Evolutionary conservation across 2,888 invertebrate species (phyloP), one percentile per base, ranked within the genome.

Genomic region (Athrips mouffetella): DNA sequence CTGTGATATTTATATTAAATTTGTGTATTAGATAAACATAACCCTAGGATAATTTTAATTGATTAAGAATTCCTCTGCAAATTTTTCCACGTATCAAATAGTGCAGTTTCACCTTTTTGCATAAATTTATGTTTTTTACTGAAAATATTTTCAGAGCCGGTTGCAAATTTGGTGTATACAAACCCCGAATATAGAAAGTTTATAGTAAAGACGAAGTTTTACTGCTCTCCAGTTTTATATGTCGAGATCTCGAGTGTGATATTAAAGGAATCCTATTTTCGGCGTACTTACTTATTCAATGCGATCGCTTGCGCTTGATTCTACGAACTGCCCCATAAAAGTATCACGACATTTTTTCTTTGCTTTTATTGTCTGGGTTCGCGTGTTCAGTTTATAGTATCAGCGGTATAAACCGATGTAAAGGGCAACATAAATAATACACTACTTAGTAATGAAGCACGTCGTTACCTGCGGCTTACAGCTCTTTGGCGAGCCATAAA

Each of bases 1-100:
- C 87, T 88, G 87, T 88, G 87, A 88, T 88, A 88, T 85, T 87
- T 86, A 86, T 86, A 83, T 84, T 84, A 70, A 77, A 85, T 80
- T 82, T 76, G 79, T 84, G 84, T 84, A 83, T 80, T 85, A 85
- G 83, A 70, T 76, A 67, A 79, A 76, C 76, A 69, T 84, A 81
- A 76, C 60, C 73, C 53, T 73, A 80, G 74, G 52, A 49, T 65
- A 66, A 62, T 55, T 57, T 37, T 20, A 37, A 57, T n/a, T n/a
- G n/a, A 59, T 55, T 58, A 49, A 52, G 53, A 48, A 40, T 52
- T 57, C 48, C 16, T 51, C 35, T 31, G 31, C 31, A 44, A 21
- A 7, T 8, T 31, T 44, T 44, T 20, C 30, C 44, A 44, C 44
- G 11, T 44, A 31, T 44, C 18, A 31, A 44, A 31, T 11, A 20